Base-by-base conservation (phyloP, 2,113 vertebrate species). In the Lathamus discolor region DNA sequence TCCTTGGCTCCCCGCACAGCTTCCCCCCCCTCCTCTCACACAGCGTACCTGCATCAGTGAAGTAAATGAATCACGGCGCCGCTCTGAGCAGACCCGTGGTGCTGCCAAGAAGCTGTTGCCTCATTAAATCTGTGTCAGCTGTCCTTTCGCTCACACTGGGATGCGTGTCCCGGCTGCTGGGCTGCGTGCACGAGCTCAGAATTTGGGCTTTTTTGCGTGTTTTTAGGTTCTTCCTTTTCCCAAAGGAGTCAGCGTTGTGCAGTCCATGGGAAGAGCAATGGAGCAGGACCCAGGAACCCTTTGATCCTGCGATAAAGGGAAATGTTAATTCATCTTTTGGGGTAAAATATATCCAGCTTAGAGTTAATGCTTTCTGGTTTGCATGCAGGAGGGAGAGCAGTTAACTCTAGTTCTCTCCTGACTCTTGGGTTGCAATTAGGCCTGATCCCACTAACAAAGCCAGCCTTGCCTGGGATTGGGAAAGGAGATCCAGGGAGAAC, bases 191-290 rank as follows among this genome's bases (percentile, higher is more conserved):
- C 3, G 3, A 85, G 41, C 6, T 1, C 18, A 61, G 57, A 87
- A 69, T 25, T 83, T 9, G 28, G 61, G 33, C 6, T n/a, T 28
- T 73, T 49, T 16, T 37, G 14, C 22, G 7, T 69, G 39, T 39
- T 39, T 92, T 77, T 2, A 1, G n/a, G 35, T n/a, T 62, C 19
- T 49, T 41, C 25, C 2, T 29, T 25, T 46, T 77, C 63, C 43
- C 14, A 33, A 59, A 41, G 35, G 67, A 66, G 35, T 7, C 0
- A 0, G 29, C 1, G 0, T 66, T 19, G 10, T 2, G 4, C n/a
- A 37, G 33, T 25, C 62, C 5, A 3, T 6, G 10, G 31, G 19
- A 33, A 72, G 57, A 67, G 9, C 37, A 85, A 22, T 1, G 5
- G 63, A 13, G 63, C 85, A n/a, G 29, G 76, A 75, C 84, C 17